Evolutionary conservation across 2,797 vertebrate genomes (phyloP).

Genomic region (Nasua narica): DNA sequence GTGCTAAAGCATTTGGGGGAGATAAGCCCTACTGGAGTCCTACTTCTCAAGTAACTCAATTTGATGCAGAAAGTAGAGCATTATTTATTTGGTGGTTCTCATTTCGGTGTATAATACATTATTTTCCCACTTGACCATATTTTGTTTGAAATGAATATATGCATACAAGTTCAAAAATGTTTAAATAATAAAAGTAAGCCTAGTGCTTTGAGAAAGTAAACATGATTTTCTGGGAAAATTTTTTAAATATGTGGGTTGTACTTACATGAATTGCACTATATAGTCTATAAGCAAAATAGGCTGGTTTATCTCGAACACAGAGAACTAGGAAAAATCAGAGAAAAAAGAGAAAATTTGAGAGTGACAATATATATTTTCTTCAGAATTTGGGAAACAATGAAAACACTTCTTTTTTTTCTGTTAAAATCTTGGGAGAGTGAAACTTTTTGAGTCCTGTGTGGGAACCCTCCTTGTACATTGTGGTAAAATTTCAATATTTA

Average conservation of each 20-base stretch:
- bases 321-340: conserved; percentile 80
- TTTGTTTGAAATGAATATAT: conserved; percentile 38
- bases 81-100: neutral
- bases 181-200: conserved; percentile 16
- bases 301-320: conserved; percentile 84
- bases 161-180: neutral
- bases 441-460: neutral
- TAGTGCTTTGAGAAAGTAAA: conserved; percentile 23
- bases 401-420: neutral
- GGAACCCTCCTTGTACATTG: neutral
- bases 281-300: conserved; percentile 86
- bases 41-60: neutral
- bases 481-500: neutral
- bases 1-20: conserved; percentile 30
- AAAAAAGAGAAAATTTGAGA: conserved; percentile 11
- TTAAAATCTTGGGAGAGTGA: neutral
- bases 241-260: conserved; percentile 39
- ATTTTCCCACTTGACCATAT: neutral
- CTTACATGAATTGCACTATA: conserved; percentile 86
- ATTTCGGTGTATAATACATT: neutral
- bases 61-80: neutral
- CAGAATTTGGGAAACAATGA: neutral
- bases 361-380: neutral
- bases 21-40: neutral
- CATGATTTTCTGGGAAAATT: neutral